A percentile compares a stretch with the other conserved stretches of the same genome.
Conservation (phyloP, 2,113 vertebrate species). For the Zosterops pallidus region DNA sequence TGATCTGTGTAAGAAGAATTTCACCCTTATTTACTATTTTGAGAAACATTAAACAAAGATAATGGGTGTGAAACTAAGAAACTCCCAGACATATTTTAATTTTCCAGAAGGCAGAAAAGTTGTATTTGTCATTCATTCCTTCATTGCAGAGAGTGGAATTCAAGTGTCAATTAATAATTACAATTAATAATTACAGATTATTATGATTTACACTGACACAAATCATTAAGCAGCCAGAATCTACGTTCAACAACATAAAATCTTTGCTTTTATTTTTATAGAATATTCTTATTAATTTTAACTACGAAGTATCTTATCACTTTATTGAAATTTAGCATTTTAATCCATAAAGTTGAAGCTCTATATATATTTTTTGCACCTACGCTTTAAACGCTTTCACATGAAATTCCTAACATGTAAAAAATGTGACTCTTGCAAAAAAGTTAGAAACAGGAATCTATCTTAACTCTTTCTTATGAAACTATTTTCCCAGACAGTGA, state of each 20-base stretch:
- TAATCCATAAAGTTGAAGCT: neutral
- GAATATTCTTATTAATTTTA: neutral
- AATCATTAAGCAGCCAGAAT: neutral
- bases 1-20: neutral
- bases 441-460: neutral
- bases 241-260: neutral
- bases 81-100: rapidly evolving
- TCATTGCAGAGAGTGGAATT: neutral
- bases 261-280: neutral
- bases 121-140: neutral
- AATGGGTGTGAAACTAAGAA: neutral
- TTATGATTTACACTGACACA: neutral
- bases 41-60: neutral
- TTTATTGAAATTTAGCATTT: neutral
- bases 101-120: neutral
- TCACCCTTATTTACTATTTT: neutral
- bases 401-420: neutral
- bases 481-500: neutral
- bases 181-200: neutral
- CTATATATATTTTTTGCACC: neutral
- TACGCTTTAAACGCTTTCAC: neutral
- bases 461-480: neutral
- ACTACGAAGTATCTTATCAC: neutral
- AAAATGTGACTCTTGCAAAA: neutral
- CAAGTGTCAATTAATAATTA: neutral